These are phyloP conservation scores for Argopecten irradians DNA, from an alignment of 1,140 invertebrate genomes.

Conservation along the genomic window DNA sequence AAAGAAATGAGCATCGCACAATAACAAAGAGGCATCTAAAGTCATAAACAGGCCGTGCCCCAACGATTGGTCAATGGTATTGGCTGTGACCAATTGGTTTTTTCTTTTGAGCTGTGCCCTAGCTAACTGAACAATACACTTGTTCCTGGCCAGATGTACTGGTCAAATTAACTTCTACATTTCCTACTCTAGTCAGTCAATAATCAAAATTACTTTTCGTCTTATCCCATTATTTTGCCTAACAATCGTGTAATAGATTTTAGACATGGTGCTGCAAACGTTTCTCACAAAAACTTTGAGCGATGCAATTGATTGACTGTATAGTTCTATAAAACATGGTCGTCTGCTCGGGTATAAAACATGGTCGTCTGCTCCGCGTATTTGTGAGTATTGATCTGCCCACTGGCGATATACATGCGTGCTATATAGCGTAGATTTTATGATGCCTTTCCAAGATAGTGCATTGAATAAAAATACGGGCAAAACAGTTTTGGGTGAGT, in stretches of 20 bases:
- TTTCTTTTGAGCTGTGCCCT: neutral
- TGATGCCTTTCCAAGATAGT: slow-evolving; percentile 21
- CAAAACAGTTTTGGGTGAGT: slow-evolving; percentile 16
- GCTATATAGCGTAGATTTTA: slow-evolving; percentile 22
- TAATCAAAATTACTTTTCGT: neutral
- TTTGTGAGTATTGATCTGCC: slow-evolving; percentile 1
- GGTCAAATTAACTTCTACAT: slow-evolving; percentile 4
- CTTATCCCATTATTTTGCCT: slow-evolving; percentile 3
- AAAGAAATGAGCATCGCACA: no score
- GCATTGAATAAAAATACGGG: slow-evolving; percentile 18
- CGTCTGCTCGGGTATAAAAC: slow-evolving; percentile 2
- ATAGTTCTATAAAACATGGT: neutral
- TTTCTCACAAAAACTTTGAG: slow-evolving; percentile 17
- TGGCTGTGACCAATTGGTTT: neutral
- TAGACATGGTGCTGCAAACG: neutral
- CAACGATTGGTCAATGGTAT: neutral
- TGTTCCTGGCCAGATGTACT: neutral
- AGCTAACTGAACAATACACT: neutral
- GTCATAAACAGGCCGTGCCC: neutral
- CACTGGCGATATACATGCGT: slow-evolving; percentile 6
- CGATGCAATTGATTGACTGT: neutral
- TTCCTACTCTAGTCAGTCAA: neutral
- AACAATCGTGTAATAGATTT: slow-evolving; percentile 18
- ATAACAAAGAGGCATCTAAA: no score
- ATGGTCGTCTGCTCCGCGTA: neutral